Base-by-base conservation (phyloP, 2,888 invertebrate species). In the Andrena hattorfiana region DNA sequence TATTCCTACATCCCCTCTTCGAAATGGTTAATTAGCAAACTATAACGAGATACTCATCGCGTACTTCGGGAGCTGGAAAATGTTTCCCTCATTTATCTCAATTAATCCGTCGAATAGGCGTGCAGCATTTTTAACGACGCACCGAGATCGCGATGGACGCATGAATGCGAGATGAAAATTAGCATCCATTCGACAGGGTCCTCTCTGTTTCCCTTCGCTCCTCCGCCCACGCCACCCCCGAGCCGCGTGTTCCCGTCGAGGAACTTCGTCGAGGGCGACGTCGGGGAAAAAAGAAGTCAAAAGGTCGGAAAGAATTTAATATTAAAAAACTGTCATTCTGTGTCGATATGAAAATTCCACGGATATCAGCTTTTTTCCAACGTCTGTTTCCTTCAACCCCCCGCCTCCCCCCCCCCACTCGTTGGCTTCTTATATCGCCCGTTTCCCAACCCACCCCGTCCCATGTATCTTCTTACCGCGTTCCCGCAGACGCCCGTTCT, bases 301-400 rank as follows among this genome's bases (percentile, higher is more conserved):
- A 89, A 91, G 88, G 86, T 87, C 83, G 87, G 84, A 81, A 86
- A 87, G 94, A 94, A 94, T 94, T 94, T 94, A 93, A 94, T 94
- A 94, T 94, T 92, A 92, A 92, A 93, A 93, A 92, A 92, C 92
- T 93, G 93, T 92, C 92, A 92, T 94, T 92, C 91, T 92, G 90
- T 90, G 92, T 92, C 92, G 92, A 94, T 94, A 94, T 94, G 93
- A 93, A 93, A 94, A 94, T 94, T 94, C 94, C 94, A 89, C 87
- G 89, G 91, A 91, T 93, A 93, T 92, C 91, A 90, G 87, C 86
- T 87, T 82, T 90, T 89, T 86, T 80, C 85, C 85, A 81, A 79
- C 84, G 82, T 87, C 85, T 87, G 83, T 86, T 87, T 87, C 79
- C 71, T 66, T 84, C 84, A 62, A 42, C 16, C 42, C 42, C 42